Evolutionary conservation across 2,113 vertebrate species (phyloP).

Genomic region (Dipodomys stephensi): DNA sequence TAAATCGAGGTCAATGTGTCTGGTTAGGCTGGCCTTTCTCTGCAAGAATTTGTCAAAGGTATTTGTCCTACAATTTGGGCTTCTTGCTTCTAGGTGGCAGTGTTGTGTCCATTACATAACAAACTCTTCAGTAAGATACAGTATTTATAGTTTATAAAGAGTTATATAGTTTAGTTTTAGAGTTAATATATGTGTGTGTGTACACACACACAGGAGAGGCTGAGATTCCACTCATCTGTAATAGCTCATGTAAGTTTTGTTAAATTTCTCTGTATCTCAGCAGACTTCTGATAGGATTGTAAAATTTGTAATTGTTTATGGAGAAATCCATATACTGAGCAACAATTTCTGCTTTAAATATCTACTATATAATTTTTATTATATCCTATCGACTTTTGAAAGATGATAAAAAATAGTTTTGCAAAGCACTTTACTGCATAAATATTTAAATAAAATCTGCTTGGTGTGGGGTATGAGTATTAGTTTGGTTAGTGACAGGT

Average conservation of each 20-base stretch:
- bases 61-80: conserved; percentile 35
- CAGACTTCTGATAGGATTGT: conserved; percentile 2
- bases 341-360: neutral
- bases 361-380: neutral
- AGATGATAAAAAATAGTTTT: neutral
- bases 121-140: neutral
- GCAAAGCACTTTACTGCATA: conserved; percentile 2
- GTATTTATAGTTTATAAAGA: neutral
- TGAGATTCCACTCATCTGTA: neutral
- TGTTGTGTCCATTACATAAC: neutral
- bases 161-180: neutral
- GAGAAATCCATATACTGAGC: neutral
- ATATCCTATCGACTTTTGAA: conserved; percentile 16
- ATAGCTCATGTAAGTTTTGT: neutral
- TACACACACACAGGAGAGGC: neutral
- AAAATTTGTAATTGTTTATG: neutral
- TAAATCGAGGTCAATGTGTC: neutral
- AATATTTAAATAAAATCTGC: conserved; percentile 26
- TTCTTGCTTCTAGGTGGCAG: neutral
- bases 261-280: conserved; percentile 3
- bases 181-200: too few relatives aligned
- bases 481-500: neutral
- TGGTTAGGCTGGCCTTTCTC: neutral
- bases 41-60: neutral
- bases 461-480: neutral